Evolutionary conservation across 2,888 invertebrate genomes (phyloP), one percentile per base, ranked within the genome.

Genomic region (Caenorhabditis parvicauda): DNA sequence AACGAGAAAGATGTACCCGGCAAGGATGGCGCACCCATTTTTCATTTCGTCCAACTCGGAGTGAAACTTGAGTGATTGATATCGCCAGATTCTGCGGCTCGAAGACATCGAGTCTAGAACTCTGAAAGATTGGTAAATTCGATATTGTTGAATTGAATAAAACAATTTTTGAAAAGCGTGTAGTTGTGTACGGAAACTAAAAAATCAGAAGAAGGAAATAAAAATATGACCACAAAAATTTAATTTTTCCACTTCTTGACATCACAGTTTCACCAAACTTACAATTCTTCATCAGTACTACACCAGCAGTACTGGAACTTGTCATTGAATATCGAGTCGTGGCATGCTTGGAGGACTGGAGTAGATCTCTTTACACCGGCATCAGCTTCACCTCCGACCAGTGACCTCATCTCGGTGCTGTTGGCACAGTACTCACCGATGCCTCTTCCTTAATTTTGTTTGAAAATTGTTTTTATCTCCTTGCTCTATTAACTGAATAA

Each of bases 11-110:
- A n/a, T n/a, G n/a, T n/a, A n/a, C n/a, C n/a, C n/a, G n/a, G n/a
- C n/a, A n/a, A n/a, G n/a, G n/a, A n/a, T n/a, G 21, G 25, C 12
- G n/a, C 39, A n/a, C 39, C 29, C 28, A 17, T 39, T 14, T 3
- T 3, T 29, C 12, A 17, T 17, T 1, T 4, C 25, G 14, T 35
- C 19, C n/a, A 59, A 38, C 25, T 65, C 54, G 38, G 60, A 56
- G 28, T 66, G 56, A 35, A 59, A 61, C 29, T 61, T 60, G 27
- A 70, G 44, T 24, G 63, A 54, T 29, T 69, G 65, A 51, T 72
- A 72, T 41, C 71, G 54, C 71, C 71, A 72, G n/a, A 72, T 65
- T 38, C 71, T 52, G 12, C 69, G 55, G 28, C 58, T 21, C 7
- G 59, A 49, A 1, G 60, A 48, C 25, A n/a, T n/a, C n/a, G n/a